Conservation (phyloP, 2,797 vertebrate genomes). For the Urosaurus nigricauda region DNA sequence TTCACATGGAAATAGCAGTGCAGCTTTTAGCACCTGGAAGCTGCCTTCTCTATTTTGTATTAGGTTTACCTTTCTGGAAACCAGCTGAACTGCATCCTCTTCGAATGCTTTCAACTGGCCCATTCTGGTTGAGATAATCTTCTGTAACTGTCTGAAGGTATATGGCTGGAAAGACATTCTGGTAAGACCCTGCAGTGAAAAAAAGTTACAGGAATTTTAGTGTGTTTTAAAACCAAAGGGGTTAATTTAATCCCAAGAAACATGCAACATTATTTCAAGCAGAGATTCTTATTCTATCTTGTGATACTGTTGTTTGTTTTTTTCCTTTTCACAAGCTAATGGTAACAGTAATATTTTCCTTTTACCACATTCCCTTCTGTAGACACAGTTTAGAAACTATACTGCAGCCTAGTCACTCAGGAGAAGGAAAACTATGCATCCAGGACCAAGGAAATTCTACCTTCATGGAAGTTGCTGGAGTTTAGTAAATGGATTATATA, state of each 20-base stretch:
- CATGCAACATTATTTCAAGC: too few relatives aligned
- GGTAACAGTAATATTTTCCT: neutral
- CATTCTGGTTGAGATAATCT: constrained; percentile 91
- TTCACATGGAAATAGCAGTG: neutral
- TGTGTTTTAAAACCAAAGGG: neutral
- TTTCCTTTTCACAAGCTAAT: neutral
- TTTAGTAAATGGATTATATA: neutral
- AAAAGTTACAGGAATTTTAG: neutral
- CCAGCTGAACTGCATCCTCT: constrained; percentile 93
- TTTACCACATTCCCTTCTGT: neutral
- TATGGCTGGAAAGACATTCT: constrained; percentile 98
- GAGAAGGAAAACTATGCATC: neutral
- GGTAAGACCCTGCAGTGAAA: constrained; percentile 87
- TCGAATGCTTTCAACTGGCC: constrained; percentile 91
- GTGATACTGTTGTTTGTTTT: neutral
- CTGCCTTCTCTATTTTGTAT: neutral
- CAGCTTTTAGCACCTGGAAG: neutral
- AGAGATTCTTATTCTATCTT: neutral
- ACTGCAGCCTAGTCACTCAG: neutral
- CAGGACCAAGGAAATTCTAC: neutral
- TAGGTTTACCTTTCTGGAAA: constrained; percentile 89
- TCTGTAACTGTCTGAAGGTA: constrained; percentile 92
- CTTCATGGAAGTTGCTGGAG: neutral
- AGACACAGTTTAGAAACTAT: constrained; percentile 9
- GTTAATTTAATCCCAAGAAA: neutral